Base-by-base conservation (phyloP, 1,140 invertebrate species). In the Microplitis mediator region DNA sequence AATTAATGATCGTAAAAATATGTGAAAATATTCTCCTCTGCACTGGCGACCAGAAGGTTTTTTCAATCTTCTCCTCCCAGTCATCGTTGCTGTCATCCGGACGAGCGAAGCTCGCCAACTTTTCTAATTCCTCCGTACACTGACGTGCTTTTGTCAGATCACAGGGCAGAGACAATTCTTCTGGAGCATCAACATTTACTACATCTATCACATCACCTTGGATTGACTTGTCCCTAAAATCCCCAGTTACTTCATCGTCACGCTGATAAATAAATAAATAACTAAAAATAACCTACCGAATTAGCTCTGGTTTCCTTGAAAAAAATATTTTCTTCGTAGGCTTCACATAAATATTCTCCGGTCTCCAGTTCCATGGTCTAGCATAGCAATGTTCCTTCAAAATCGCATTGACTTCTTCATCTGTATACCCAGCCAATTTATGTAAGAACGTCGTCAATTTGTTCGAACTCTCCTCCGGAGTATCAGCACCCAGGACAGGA, bases 51-150 rank as follows among this genome's bases (percentile, higher is more conserved):
- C 94, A 95, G 3, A 89, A 88, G 72, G 84, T 88, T 84, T 90
- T 92, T 69, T 89, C 88, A 35, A 94, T 88, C 54, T 88, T 88
- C 11, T 91, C 90, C 80, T 94, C 92, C 93, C 93, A 94, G 78
- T 94, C 91, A 58, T 91, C 91, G 50, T 91, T 90, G 54, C 88
- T 85, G 9, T 89, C 86, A 72, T 90, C 89, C 6, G 88, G 85
- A 71, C 91, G 88, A n/a, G 90, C 89, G 77, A 91, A 89, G 45
- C 90, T 90, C 52, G 92, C 89, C 68, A 90, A 85, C 45, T 89
- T 88, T 75, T 93, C 90, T 84, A 92, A 93, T 76, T 95, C 93
- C 71, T 91, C 91, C 93, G 95, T 95, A 4, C 91, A 74, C 74
- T 88, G 86, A 35, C 88, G 88, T 8, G 91, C 89, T 76, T 91